Conservation (phyloP, 2,797 vertebrate genomes). For the Ceryle rudis region DNA sequence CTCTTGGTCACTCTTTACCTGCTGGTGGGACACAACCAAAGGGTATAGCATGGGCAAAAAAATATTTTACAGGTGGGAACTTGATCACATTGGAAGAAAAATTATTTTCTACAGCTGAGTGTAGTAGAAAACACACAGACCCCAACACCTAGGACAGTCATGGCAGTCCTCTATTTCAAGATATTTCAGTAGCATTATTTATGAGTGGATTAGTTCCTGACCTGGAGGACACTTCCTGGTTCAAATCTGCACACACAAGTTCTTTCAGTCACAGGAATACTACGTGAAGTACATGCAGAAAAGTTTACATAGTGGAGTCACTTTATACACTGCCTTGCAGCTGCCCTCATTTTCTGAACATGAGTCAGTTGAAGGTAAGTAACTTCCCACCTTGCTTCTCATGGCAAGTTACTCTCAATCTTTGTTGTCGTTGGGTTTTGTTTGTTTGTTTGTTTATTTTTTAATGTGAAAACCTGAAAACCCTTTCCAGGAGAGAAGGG, state of each 20-base stretch:
- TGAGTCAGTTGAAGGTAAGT: neutral
- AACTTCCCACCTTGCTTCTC: neutral
- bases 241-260: neutral
- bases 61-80: neutral
- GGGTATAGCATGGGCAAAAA: neutral
- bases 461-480: neutral
- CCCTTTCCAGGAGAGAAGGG: neutral
- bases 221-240: neutral
- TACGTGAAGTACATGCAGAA: accelerated
- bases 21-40: neutral
- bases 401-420: neutral
- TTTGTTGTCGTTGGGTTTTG: neutral
- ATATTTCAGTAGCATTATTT: neutral
- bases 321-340: neutral
- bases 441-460: neutral
- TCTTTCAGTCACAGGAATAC: neutral
- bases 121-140: neutral
- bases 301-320: accelerated
- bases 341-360: neutral
- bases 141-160: neutral
- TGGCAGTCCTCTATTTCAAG: neutral
- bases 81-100: neutral
- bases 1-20: neutral
- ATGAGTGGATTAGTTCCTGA: neutral
- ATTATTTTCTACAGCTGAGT: neutral